Percentiles rank a stretch among this genome's conserved stretches.
Evolutionary conservation across 2,888 invertebrate species (phyloP).

Genomic region (Drosophila crucigera): DNA sequence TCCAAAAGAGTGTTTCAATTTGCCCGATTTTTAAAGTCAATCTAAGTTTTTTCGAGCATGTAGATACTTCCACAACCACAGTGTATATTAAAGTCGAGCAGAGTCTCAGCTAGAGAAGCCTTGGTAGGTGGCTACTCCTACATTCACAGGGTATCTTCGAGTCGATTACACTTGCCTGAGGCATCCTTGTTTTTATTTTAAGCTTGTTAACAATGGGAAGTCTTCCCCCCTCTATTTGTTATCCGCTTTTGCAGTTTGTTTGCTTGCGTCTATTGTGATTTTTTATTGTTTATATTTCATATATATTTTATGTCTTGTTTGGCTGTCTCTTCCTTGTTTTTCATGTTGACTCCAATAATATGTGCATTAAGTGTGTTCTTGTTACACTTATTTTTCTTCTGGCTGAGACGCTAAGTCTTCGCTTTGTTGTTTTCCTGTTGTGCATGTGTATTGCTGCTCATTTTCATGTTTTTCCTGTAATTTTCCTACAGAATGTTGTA

Average conservation of each 20-base stretch:
- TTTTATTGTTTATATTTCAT: constrained; percentile 63
- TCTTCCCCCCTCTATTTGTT: constrained; percentile 33
- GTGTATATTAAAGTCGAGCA: not conserved
- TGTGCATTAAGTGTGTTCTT: constrained; percentile 54
- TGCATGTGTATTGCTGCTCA: constrained; percentile 41
- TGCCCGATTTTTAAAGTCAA: not conserved
- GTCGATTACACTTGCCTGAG: not conserved
- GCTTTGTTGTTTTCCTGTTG: constrained; percentile 24
- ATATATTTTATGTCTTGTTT: constrained; percentile 47
- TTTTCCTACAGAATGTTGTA: not conserved
- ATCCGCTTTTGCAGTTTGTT: constrained; percentile 56
- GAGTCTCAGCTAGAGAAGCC: too few relatives aligned
- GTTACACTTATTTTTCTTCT: constrained; percentile 13
- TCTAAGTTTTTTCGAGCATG: not conserved
- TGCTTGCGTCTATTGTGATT: constrained; percentile 50
- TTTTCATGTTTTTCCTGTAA: constrained; percentile 48
- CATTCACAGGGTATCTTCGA: not conserved
- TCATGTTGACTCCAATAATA: constrained; percentile 59
- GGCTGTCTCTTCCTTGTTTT: constrained; percentile 43
- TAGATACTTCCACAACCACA: not conserved
- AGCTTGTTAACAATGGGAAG: constrained; percentile 60
- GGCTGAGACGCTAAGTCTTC: constrained; percentile 16
- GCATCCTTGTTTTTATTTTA: constrained; percentile 6
- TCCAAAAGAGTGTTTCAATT: not conserved
- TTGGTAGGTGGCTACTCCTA: not conserved